Base-by-base conservation (phyloP, 37 sponge, comb jelly and placozoan species). In the Chondrosia reniformis region DNA sequence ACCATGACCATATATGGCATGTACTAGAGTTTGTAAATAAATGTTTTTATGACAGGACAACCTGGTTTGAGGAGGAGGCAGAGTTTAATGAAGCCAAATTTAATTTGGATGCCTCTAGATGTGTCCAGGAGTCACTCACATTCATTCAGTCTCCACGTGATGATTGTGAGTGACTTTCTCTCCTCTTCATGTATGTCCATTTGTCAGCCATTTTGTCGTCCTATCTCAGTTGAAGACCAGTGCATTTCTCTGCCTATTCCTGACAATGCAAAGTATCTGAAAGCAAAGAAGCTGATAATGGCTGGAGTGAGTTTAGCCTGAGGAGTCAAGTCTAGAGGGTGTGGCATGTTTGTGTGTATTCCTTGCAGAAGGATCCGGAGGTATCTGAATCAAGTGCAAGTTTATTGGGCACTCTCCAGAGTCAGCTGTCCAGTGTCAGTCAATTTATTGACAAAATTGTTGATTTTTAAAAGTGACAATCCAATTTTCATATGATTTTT, bases 1-100 rank as follows among this genome's bases (percentile, higher is more conserved):
- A 45, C 13, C 62, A 24, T 2, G 80, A 85, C 69, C 90, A 89
- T 38, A 32, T 89, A 2, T 89, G 83, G 90, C 76, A 75, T 32
- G 86, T 80, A 2, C 43, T 69, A 25, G 6, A 36, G 22, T 69
- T 34, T 69, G 36, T 69, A 44, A 69, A 69, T 12, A 41, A 21
- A 21, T 69, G 43, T 37, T 69, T 69, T 34, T 69, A 69, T 69
- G 72, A 69, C 72, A 69, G 24, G 9, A 39, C 72, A 69, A 40
- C 72, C 5, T 69, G 72, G 72, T 24, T 2, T 19, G 41, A 69
- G 12, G 72, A 69, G 32, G 72, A 8, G 36, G 72, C 39, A 25
- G 72, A 12, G 3, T 69, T 39, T 40, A 39, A 69, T 8, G 36
- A 40, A n/a, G 72, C 31, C 17, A 39, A 36, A 3, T 69, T 34